phyloP scores from a whole-genome alignment of 2,888 invertebrate genomes.

The Aporophyla lueneburgensis region DNA sequence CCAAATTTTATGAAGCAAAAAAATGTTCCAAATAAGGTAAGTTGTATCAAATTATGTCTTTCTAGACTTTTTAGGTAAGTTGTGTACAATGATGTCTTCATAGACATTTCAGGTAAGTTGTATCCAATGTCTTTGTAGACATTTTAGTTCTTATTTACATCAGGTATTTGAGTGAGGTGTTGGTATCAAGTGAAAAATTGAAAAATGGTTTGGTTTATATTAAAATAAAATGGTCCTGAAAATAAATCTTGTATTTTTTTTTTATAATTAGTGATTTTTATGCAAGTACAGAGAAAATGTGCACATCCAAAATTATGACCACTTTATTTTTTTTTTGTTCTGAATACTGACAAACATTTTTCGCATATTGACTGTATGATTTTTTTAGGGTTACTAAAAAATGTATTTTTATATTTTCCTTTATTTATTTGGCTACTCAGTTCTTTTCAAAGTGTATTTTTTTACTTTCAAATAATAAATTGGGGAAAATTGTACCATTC shows the following conservation, averaged over 20 bases:
- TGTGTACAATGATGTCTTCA: too few relatives aligned
- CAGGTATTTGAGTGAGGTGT: not conserved
- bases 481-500: not conserved
- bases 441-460: not conserved
- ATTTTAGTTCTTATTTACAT: not conserved
- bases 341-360: not conserved
- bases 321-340: not conserved
- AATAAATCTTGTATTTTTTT: not conserved
- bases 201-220: not conserved
- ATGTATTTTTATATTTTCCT: not conserved
- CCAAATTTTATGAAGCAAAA: too few relatives aligned
- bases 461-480: not conserved
- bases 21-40: too few relatives aligned
- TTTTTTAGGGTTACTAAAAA: not conserved
- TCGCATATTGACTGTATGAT: not conserved
- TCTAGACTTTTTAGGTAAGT: too few relatives aligned
- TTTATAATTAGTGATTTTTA: not conserved
- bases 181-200: not conserved
- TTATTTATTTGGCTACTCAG: not conserved
- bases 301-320: not conserved
- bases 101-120: not conserved
- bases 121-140: not conserved
- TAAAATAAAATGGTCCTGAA: slow-evolving; percentile 3
- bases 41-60: too few relatives aligned
- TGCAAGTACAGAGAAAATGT: not conserved